phyloP scores from a whole-genome alignment of 2,797 vertebrate species.

The Margarornis squamiger region DNA sequence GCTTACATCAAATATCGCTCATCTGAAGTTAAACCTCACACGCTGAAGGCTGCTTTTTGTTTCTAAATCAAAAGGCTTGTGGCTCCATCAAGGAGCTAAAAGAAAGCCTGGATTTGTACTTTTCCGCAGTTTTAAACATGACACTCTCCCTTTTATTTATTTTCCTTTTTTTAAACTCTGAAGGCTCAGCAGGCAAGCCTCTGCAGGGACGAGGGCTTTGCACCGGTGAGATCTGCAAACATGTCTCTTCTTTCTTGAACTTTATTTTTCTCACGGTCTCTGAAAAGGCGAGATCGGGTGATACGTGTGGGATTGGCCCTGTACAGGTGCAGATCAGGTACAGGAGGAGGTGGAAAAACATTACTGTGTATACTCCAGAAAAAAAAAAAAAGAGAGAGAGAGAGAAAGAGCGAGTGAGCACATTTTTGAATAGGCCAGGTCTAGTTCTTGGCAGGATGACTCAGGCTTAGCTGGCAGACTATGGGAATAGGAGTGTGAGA shows the following conservation, averaged over 20 bases:
- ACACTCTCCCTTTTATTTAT: not conserved
- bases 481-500: conserved; percentile 31
- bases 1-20: conserved; percentile 8
- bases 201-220: conserved; percentile 25
- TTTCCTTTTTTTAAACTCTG: conserved; percentile 28
- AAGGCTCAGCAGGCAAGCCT: conserved; percentile 43
- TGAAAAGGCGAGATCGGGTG: conserved; percentile 84
- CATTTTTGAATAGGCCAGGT: conserved; percentile 40
- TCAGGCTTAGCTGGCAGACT: conserved; percentile 33
- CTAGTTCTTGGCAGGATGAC: conserved; percentile 40
- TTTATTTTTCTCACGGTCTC: conserved; percentile 82
- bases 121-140: conserved; percentile 31
- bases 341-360: conserved; percentile 57
- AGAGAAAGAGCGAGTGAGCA: not conserved
- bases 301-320: conserved; percentile 80
- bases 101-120: conserved; percentile 15
- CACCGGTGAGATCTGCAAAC: conserved; percentile 54
- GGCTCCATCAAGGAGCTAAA: not conserved
- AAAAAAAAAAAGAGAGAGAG: not conserved
- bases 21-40: not conserved
- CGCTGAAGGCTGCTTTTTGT: not conserved
- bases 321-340: conserved; percentile 88
- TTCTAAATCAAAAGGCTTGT: conserved; percentile 2
- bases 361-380: conserved; percentile 49
- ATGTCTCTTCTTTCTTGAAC: conserved; percentile 70